These are phyloP conservation scores for Nematostella vectensis DNA, from an alignment of 92 coral and sea anemone species.

Conservation along the genomic window DNA sequence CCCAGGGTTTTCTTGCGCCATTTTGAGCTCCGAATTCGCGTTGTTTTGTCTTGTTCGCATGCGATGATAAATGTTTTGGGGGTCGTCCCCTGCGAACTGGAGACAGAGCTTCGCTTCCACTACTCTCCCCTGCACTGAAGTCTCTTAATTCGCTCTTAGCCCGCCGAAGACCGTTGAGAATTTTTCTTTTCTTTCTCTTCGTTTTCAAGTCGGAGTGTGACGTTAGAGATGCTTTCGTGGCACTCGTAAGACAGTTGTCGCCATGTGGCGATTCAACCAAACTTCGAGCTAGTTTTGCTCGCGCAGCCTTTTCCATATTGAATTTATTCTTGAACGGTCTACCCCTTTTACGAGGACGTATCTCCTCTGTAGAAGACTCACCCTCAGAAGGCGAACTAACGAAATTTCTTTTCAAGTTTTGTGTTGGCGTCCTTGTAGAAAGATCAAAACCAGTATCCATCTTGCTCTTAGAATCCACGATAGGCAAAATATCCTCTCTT, in stretches of 20 bases:
- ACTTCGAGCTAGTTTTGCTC: slow-evolving; percentile 13
- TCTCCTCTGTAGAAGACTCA: slow-evolving; percentile 34
- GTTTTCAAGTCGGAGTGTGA: slow-evolving; percentile 79
- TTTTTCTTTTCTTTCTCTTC: slow-evolving; percentile 56
- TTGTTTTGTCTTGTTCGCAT: slow-evolving; percentile 43
- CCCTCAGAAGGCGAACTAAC: slow-evolving; percentile 34
- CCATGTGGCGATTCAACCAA: slow-evolving; percentile 48
- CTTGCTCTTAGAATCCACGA: slow-evolving; percentile 1
- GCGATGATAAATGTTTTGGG: slow-evolving; percentile 49
- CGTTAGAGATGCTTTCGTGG: slow-evolving; percentile 98
- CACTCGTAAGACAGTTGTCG: slow-evolving; percentile 88
- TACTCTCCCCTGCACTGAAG: slow-evolving; percentile 72
- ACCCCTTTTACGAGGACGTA: slow-evolving; percentile 55
- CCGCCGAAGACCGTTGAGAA: slow-evolving; percentile 62
- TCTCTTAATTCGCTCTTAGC: slow-evolving; percentile 40
- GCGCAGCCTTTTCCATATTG: slow-evolving; percentile 10
- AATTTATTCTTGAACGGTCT: slow-evolving; percentile 46
- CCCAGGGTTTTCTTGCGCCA: slow-evolving; percentile 93
- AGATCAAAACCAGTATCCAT: slow-evolving; percentile 7
- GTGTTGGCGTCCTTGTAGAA: slow-evolving; percentile 26
- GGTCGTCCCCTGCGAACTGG: slow-evolving; percentile 81
- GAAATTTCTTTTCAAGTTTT: slow-evolving; percentile 37
- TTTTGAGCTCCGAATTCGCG: slow-evolving; percentile 61
- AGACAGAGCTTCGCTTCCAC: slow-evolving; percentile 28
- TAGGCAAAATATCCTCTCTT: slow-evolving; percentile 12